Evolutionary conservation across 1,140 invertebrate species (phyloP).

Genomic region (Campoletis sonorensis): DNA sequence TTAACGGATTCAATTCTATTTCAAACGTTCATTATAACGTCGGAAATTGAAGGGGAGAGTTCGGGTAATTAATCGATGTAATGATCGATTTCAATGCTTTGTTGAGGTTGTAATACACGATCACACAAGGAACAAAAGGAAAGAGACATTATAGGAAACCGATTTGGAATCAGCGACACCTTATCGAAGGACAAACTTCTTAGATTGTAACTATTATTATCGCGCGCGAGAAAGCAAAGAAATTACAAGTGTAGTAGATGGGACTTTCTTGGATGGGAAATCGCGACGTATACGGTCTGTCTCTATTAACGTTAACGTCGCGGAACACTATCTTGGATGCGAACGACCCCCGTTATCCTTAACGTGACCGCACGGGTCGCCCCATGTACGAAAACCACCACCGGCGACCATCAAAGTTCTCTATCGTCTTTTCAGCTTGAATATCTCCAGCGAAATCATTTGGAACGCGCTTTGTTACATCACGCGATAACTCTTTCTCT

Average conservation of each 20-base stretch:
- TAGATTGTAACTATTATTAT: constrained; percentile 34
- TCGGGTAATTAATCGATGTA: not conserved
- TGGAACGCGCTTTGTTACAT: not conserved
- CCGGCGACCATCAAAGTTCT: constrained; percentile 31
- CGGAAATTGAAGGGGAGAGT: no score
- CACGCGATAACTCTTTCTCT: not conserved
- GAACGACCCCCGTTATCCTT: constrained; percentile 32
- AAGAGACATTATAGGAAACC: not conserved
- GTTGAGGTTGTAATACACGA: not conserved
- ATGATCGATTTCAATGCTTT: not conserved
- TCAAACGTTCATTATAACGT: no score
- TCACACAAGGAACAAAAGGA: not conserved
- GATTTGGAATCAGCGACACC: not conserved
- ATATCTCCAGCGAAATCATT: constrained; percentile 17
- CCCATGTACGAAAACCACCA: constrained; percentile 2
- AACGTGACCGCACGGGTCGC: constrained; percentile 24
- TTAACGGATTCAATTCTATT: no score
- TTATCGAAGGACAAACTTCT: constrained; percentile 25
- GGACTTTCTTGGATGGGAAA: not conserved
- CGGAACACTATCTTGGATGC: constrained; percentile 37
- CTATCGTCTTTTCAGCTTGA: constrained; percentile 9
- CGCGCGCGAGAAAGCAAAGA: not conserved
- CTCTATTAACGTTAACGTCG: constrained; percentile 38
- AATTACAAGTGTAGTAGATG: not conserved
- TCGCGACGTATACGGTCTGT: not conserved